Evolutionary conservation across 2,888 invertebrate species (phyloP).

Genomic region (Elgonia sp.): DNA sequence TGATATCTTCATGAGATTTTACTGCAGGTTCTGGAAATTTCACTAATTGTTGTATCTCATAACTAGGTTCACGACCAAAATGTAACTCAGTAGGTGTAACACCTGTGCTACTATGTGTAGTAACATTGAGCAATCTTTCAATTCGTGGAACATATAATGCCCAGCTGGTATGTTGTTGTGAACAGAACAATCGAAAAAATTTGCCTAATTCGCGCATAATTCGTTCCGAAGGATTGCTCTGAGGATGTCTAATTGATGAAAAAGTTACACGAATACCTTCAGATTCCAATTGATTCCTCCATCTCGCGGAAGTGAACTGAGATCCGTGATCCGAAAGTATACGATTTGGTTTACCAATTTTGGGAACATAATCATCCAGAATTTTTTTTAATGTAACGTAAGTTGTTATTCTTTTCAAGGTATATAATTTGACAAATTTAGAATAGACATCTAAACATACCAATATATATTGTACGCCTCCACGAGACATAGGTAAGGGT

Average conservation of each 20-base stretch:
- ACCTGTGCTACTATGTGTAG: conserved; percentile 6
- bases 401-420: conserved; percentile 49
- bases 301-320: conserved; percentile 18
- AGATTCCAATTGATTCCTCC: background rate
- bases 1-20: conserved; percentile 18
- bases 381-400: conserved; percentile 10
- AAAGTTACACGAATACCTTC: background rate
- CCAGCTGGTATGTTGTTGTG: conserved; percentile 36
- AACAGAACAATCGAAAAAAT: conserved; percentile 30
- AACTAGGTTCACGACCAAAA: background rate
- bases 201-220: conserved; percentile 32
- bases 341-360: conserved; percentile 43
- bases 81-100: conserved; percentile 12
- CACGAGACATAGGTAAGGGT: conserved; percentile 52
- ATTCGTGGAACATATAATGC: conserved; percentile 14
- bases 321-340: conserved; percentile 50
- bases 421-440: conserved; percentile 51
- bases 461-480: conserved; percentile 46
- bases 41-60: background rate
- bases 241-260: no score
- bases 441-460: conserved; percentile 59
- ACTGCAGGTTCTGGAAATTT: background rate
- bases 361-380: conserved; percentile 22
- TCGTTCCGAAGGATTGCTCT: conserved; percentile 11
- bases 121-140: conserved; percentile 28